Conservation (phyloP, 2,797 vertebrate genomes). For the Martes flavigula region DNA sequence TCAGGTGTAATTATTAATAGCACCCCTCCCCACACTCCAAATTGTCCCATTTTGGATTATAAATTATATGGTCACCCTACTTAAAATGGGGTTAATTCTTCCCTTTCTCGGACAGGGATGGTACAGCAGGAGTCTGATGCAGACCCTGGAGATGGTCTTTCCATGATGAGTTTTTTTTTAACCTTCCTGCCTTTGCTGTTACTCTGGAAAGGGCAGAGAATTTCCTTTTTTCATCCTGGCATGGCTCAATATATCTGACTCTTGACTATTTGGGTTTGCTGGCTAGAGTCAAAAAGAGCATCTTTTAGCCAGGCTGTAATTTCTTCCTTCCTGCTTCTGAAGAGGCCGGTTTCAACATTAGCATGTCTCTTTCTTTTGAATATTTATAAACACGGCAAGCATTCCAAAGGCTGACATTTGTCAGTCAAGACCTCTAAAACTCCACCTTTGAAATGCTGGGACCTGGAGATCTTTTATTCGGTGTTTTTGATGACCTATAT, state of each 20-base stretch:
- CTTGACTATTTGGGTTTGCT: background rate
- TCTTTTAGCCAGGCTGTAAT: background rate
- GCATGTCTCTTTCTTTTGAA: background rate
- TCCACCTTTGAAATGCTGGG: background rate
- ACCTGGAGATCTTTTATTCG: background rate
- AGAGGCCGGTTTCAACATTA: background rate
- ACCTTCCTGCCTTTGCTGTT: background rate
- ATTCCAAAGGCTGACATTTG: background rate
- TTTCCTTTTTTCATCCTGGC: background rate
- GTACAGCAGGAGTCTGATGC: background rate
- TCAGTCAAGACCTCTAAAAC: background rate
- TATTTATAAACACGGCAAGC: background rate
- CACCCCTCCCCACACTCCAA: background rate
- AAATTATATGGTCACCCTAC: background rate
- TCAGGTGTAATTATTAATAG: conserved; percentile 47
- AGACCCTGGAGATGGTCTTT: background rate
- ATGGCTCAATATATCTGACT: background rate
- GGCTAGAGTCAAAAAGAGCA: background rate
- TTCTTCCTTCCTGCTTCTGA: background rate
- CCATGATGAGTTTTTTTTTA: background rate
- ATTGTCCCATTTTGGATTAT: background rate
- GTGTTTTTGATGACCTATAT: too few species aligned
- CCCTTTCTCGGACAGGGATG: background rate
- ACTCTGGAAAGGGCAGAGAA: background rate
- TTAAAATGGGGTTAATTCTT: conserved; percentile 21